phyloP scores from a whole-genome alignment of 1,140 invertebrate species.

The Diachasma alloeum region DNA sequence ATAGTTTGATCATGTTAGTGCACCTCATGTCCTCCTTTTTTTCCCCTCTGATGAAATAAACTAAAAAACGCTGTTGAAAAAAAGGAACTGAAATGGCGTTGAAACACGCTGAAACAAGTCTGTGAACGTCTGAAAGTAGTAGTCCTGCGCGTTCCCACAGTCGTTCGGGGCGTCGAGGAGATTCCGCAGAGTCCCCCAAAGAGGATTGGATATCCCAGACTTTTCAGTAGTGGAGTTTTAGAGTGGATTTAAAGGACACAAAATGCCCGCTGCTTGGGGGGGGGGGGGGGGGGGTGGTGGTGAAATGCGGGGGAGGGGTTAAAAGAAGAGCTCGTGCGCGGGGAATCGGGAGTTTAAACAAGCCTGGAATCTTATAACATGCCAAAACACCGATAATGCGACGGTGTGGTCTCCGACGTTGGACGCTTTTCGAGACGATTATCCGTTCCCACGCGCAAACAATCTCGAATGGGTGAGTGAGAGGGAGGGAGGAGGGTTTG shows the following conservation, averaged over 20 bases:
- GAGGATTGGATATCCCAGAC: neutral
- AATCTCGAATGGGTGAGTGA: neutral
- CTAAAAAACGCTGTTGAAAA: neutral
- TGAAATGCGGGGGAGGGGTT: neutral
- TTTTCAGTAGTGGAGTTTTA: slow-evolving; percentile 1
- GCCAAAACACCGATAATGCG: slow-evolving; percentile 66
- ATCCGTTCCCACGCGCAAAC: slow-evolving; percentile 57
- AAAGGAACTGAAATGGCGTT: slow-evolving; percentile 16
- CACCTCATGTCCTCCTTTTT: neutral
- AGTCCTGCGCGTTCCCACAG: slow-evolving; percentile 59
- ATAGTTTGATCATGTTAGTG: neutral
- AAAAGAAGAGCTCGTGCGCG: slow-evolving; percentile 17
- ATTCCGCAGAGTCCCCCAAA: slow-evolving; percentile 53
- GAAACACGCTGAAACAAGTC: slow-evolving; percentile 51
- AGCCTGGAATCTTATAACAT: slow-evolving; percentile 56
- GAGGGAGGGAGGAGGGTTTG: neutral
- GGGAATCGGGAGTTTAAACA: slow-evolving; percentile 34
- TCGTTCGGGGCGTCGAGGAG: slow-evolving; percentile 41
- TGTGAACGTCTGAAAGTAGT: slow-evolving; percentile 35
- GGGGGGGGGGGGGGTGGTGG: neutral
- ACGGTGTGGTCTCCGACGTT: slow-evolving; percentile 60
- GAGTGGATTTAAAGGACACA: slow-evolving; percentile 2
- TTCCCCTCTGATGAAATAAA: neutral
- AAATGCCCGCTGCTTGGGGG: neutral
- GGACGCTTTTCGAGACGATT: slow-evolving; percentile 34